Evolutionary conservation across 2,888 invertebrate genomes (phyloP).

Genomic region (Villa cingulata): DNA sequence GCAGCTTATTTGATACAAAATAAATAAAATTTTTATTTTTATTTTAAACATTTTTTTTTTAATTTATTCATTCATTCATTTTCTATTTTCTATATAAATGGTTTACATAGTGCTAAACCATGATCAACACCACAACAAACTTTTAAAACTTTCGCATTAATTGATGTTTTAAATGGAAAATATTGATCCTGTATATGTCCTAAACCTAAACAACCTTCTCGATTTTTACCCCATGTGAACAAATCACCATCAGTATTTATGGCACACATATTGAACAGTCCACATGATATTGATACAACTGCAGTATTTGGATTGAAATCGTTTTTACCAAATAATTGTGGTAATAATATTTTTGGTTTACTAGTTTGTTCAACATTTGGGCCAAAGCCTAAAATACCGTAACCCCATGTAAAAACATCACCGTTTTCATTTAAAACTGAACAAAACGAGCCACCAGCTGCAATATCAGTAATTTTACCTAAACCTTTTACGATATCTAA

Average conservation of each 20-base stretch:
- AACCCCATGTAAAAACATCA: constrained; percentile 87
- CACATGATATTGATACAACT: constrained; percentile 54
- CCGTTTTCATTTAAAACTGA: constrained; percentile 69
- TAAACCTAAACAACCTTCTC: constrained; percentile 69
- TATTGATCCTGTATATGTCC: constrained; percentile 68
- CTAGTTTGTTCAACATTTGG: constrained; percentile 54
- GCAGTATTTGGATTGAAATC: constrained; percentile 58
- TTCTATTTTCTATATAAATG: constrained; percentile 35
- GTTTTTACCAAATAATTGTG: constrained; percentile 71
- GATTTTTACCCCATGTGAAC: constrained; percentile 86
- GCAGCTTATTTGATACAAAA: too few relatives aligned
- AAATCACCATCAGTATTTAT: constrained; percentile 71
- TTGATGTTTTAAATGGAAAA: constrained; percentile 71
- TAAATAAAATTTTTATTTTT: too few relatives aligned
- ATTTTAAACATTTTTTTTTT: too few relatives aligned
- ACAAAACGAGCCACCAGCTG: constrained; percentile 78
- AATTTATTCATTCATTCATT: background rate
- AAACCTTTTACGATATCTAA: constrained; percentile 48
- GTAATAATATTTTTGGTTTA: constrained; percentile 60
- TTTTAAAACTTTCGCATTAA: constrained; percentile 62
- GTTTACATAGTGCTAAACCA: constrained; percentile 59
- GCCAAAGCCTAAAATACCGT: constrained; percentile 79
- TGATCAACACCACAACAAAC: constrained; percentile 80
- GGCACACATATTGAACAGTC: constrained; percentile 66
- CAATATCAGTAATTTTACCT: constrained; percentile 67